Percentiles rank a stretch among this genome's conserved stretches.
phyloP scores from a whole-genome alignment of 2,888 invertebrate species.

The Acronicta leporina region DNA sequence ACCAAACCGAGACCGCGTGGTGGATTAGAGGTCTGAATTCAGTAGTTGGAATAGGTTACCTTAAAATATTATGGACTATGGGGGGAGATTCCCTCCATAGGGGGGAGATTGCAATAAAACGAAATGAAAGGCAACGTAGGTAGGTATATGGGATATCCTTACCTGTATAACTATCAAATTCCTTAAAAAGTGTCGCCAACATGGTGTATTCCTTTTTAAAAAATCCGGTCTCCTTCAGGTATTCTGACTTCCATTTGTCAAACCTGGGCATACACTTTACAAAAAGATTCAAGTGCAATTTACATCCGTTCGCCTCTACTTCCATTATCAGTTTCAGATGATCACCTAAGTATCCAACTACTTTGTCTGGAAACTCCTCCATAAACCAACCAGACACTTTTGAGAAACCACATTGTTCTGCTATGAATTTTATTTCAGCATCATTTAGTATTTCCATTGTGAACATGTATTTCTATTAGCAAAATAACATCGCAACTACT shows the following conservation, averaged over 20 bases:
- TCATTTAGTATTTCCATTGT: slow-evolving; percentile 69
- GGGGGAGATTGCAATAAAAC: too few species aligned
- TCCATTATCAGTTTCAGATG: slow-evolving; percentile 72
- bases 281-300: slow-evolving; percentile 81
- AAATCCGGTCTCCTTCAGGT: slow-evolving; percentile 70
- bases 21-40: too few species aligned
- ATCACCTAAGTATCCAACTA: slow-evolving; percentile 80
- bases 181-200: slow-evolving; percentile 72
- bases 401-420: slow-evolving; percentile 60
- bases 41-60: too few species aligned
- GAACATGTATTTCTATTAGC: slow-evolving; percentile 5
- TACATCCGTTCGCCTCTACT: slow-evolving; percentile 55
- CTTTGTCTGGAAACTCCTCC: slow-evolving; percentile 69
- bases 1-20: too few species aligned
- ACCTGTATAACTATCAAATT: slow-evolving; percentile 72
- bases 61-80: too few species aligned
- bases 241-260: slow-evolving; percentile 81
- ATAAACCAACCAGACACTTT: slow-evolving; percentile 65
- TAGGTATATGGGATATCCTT: slow-evolving; percentile 25
- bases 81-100: too few species aligned
- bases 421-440: slow-evolving; percentile 67
- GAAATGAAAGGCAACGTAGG: too few species aligned
- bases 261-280: slow-evolving; percentile 89
- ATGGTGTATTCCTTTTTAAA: slow-evolving; percentile 78
- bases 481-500: slow-evolving; percentile 23